A percentile compares a stretch with the other conserved stretches of the same genome.
These are phyloP conservation scores for Erythrolamprus reginae DNA, from an alignment of 2,113 vertebrate genomes.

Conservation along the genomic window DNA sequence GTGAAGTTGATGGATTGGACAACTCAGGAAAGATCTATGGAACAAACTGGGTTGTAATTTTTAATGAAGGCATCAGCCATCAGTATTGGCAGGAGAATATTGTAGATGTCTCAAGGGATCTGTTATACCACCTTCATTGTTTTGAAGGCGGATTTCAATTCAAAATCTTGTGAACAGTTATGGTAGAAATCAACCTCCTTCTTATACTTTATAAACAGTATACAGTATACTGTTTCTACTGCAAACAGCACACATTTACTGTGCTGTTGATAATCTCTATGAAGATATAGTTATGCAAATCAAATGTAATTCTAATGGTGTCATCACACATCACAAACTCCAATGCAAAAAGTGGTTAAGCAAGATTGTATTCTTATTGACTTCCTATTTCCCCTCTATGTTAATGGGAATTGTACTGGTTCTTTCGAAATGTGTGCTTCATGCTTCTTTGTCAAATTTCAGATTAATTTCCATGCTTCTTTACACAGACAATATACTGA, in stretches of 20 bases:
- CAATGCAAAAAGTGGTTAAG: background rate
- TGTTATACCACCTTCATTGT: background rate
- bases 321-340: background rate
- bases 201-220: no score
- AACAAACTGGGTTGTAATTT: background rate
- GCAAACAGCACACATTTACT: no score
- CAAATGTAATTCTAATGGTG: background rate
- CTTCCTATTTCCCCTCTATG: background rate
- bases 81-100: background rate
- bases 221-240: no score
- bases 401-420: background rate
- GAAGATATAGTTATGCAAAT: background rate
- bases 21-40: background rate
- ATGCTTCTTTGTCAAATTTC: background rate
- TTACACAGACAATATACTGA: background rate
- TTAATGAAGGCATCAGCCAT: background rate
- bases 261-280: background rate
- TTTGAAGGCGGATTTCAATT: background rate
- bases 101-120: background rate
- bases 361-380: background rate
- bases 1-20: background rate
- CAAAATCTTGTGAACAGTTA: background rate
- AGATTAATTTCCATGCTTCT: background rate
- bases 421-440: background rate
- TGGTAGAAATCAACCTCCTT: background rate